Base-by-base conservation (phyloP, 2,113 vertebrate species). In the Semicossyphus pulcher region DNA sequence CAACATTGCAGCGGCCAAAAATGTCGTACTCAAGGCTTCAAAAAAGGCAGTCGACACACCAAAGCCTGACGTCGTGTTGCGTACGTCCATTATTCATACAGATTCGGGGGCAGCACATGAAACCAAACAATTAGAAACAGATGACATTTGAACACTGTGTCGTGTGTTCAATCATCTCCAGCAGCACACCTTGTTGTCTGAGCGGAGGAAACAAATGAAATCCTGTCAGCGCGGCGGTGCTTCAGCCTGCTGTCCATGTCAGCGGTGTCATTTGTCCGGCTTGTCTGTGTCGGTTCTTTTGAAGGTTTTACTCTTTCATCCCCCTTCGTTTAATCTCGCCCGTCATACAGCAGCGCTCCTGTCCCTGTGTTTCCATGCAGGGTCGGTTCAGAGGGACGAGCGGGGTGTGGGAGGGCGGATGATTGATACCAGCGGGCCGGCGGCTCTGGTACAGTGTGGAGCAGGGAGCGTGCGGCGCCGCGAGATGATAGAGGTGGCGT, bases 251-350 rank as follows among this genome's bases (percentile, higher is more conserved):
- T 59, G 21, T 76, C 70, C 60, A 14, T 59, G 66, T 81, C 65
- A 56, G 54, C 9, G 10, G 39, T 41, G 34, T 51, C 66, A 68
- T 85, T 85, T 58, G 72, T 67, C 53, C 34, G n/a, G 42, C 60
- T 41, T 47, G 76, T 80, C 69, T 2, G 12, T 37, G 14, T 77
- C 65, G 70, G 51, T 75, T 83, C 77, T 72, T 81, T 79, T 86
- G 84, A 88, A 89, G 81, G 86, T 82, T 86, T 81, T 53, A 32
- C 84, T 80, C 90, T 79, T 84, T 89, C 81, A 90, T 84, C 76
- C 63, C 62, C 49, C 32, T 70, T 84, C 76, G 76, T 88, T 85
- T 81, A 80, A 86, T 83, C 79, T 81, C 8, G 6, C 56, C 67
- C 9, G 18, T 66, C 65, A 57, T 84, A 85, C 74, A 68, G 74